Evolutionary conservation across 1,140 invertebrate genomes (phyloP).

Genomic region (Chlorops oryzae): DNA sequence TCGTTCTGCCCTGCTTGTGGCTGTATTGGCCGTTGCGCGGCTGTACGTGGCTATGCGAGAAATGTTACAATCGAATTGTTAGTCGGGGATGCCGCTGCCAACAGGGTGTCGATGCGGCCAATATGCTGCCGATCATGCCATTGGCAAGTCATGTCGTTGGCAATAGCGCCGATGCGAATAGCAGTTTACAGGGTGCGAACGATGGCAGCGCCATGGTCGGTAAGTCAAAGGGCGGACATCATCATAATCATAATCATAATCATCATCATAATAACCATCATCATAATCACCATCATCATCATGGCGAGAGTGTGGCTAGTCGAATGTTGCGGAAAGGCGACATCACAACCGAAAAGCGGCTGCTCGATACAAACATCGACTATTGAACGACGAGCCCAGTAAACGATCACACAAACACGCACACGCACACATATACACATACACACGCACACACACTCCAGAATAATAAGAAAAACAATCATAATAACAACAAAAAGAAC

Average conservation of each 20-base stretch:
- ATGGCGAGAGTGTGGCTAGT: constrained; percentile 34
- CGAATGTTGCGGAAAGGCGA: constrained; percentile 42
- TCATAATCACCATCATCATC: constrained; percentile 20
- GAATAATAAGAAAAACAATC: no score
- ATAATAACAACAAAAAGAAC: no score
- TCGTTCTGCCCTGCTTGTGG: constrained; percentile 80
- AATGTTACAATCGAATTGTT: constrained; percentile 71
- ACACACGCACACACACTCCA: no score
- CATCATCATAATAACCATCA: constrained; percentile 11
- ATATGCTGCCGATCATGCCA: constrained; percentile 48
- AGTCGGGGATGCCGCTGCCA: constrained; percentile 58
- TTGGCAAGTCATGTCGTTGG: constrained; percentile 29
- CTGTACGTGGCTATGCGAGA: constrained; percentile 69
- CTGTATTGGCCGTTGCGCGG: constrained; percentile 87
- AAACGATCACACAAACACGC: no score
- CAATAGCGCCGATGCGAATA: constrained; percentile 3
- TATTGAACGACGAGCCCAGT: constrained; percentile 32
- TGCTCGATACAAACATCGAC: constrained; percentile 52
- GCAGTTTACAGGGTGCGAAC: constrained; percentile 14
- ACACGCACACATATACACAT: no score
- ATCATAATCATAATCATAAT: constrained; percentile 18
- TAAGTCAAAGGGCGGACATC: constrained; percentile 18
- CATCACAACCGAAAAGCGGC: constrained; percentile 53
- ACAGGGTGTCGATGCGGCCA: constrained; percentile 40
- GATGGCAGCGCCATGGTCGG: constrained; percentile 30